A percentile compares a stretch with the other conserved stretches of the same genome.
Evolutionary conservation across 2,888 invertebrate species (phyloP).

Genomic region (Pachliopta kotzebuea): DNA sequence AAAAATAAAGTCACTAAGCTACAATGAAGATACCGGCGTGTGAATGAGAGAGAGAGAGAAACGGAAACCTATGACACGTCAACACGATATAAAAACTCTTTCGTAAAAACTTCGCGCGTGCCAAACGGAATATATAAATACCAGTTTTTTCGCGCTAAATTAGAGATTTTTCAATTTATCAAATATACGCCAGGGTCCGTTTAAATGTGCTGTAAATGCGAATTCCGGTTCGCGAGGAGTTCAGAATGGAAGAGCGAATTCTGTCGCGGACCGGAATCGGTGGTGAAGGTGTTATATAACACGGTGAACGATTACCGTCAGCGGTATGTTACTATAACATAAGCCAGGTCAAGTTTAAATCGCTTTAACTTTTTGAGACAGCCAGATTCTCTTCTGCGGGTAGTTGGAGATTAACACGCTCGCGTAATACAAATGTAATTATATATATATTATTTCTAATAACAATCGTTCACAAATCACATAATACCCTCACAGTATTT

Average conservation of each 20-base stretch:
- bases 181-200: conserved; percentile 14
- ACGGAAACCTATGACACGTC: conserved; percentile 37
- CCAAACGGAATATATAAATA: conserved; percentile 23
- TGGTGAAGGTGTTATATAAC: too few species aligned
- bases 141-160: conserved; percentile 26
- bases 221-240: conserved; percentile 50
- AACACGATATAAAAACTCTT: conserved; percentile 56
- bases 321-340: conserved; percentile 10
- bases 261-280: conserved; percentile 44
- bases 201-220: conserved; percentile 50
- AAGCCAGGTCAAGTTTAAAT: too few species aligned
- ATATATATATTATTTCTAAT: too few species aligned
- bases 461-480: too few species aligned
- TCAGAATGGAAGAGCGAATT: conserved; percentile 38
- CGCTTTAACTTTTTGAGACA: too few species aligned
- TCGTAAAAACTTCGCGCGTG: conserved; percentile 39
- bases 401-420: too few species aligned
- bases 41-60: conserved; percentile 34
- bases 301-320: too few species aligned
- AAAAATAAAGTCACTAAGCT: conserved; percentile 55
- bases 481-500: too few species aligned
- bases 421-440: too few species aligned
- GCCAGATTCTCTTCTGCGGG: too few species aligned
- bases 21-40: conserved; percentile 56
- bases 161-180: background rate